Evolutionary conservation across 1,140 invertebrate genomes (phyloP), one percentile per base, ranked within the genome.

Genomic region (Drosophila simulans): DNA sequence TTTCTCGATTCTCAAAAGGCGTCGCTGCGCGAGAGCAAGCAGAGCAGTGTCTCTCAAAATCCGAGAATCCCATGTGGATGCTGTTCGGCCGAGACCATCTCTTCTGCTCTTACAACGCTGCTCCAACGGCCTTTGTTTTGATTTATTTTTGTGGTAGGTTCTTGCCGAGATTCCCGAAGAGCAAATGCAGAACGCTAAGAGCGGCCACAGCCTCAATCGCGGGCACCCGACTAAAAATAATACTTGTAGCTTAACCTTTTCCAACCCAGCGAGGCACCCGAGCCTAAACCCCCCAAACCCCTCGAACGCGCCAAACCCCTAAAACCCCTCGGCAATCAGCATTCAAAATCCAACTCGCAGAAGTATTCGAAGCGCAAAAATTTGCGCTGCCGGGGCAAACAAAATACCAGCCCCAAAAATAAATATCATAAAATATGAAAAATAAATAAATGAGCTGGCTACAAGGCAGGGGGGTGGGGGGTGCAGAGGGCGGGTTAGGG

Each of bases 131-230:
- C 51, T 78, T 76, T 89, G 76, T 88, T 88, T 88, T 88, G 80
- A 84, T 88, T 89, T 80, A 77, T 77, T 80, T 86, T 85, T 86
- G 82, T 85, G 82, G 81, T 84, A 84, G 81, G 81, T 84, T 85
- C 73, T 71, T 59, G 54, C 22, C 31, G 80, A 82, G 79, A 82
- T 83, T 83, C 46, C n/a, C 48, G 63, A 85, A 85, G 82, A 85
- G 81, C 58, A 69, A 49, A 55, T 54, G 31, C 60, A 73, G 64
- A 66, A 66, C 60, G 31, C 66, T 77, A 81, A 81, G 73, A 57
- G 52, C 40, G 46, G 42, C 20, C 17, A 34, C 65, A 37, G 25
- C 34, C 39, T 40, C 42, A 55, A 15, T 51, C 48, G 48, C 31
- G 48, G 48, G 25, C 48, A 35, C 45, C 54, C 66, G 71, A 72